phyloP scores from a whole-genome alignment of 2,888 invertebrate species.

The Lepidochrysops patricia region DNA sequence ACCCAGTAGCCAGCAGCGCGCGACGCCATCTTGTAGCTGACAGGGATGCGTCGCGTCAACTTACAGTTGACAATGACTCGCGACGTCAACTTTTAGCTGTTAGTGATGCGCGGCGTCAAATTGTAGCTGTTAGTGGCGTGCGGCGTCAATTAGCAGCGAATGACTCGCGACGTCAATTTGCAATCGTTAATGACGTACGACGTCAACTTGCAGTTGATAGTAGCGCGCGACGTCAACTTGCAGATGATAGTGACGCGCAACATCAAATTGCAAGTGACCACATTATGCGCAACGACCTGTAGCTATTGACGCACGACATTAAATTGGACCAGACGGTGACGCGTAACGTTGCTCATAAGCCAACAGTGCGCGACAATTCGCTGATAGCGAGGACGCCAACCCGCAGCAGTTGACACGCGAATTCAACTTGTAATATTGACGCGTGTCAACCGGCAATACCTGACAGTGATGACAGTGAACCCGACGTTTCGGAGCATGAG shows the following conservation, averaged over 20 bases:
- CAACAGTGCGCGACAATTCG: too few species aligned
- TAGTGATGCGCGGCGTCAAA: neutral
- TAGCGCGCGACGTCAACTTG: neutral
- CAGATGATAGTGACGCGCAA: conserved; percentile 17
- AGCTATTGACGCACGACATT: conserved; percentile 21
- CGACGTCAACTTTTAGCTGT: conserved; percentile 19
- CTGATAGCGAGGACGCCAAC: too few species aligned
- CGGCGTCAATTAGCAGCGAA: conserved; percentile 53
- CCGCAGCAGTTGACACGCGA: too few species aligned
- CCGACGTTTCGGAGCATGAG: conserved; percentile 33
- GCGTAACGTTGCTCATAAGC: neutral
- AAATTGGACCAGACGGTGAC: neutral
- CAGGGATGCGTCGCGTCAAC: neutral
- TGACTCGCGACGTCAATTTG: conserved; percentile 16
- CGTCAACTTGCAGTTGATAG: neutral
- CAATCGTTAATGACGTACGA: neutral
- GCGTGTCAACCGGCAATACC: conserved; percentile 26
- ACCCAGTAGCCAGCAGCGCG: conserved; percentile 9
- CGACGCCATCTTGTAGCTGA: conserved; percentile 19
- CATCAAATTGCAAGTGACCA: conserved; percentile 25
- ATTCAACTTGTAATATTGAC: too few species aligned
- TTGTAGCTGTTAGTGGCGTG: conserved; percentile 40
- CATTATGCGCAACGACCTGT: too few species aligned
- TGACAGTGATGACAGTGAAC: conserved; percentile 23
- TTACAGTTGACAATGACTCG: conserved; percentile 7